Evolutionary conservation across 2,797 vertebrate genomes (phyloP), one percentile per base, ranked within the genome.

Genomic region (Leptoclinus maculatus): DNA sequence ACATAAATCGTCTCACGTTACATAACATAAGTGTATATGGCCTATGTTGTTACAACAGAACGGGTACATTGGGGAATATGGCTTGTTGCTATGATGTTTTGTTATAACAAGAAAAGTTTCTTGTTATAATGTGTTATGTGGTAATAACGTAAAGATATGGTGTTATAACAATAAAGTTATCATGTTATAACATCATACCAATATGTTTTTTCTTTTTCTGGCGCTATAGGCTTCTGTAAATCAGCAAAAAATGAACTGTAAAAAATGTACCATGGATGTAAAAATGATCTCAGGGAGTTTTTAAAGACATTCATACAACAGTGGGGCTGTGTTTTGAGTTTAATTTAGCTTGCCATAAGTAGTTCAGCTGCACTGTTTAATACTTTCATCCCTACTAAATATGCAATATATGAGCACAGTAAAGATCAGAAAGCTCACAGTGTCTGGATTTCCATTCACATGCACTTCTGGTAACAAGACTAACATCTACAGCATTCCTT

Each of bases 331-430:
- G 41, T 76, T 67, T 81, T 71, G 23, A 66, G 69, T 82, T 77
- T 78, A 66, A 71, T 82, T 86, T 76, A 69, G 58, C 71, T 64
- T 27, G 53, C 39, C 77, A 78, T 74, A 78, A 87, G 86, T 73
- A 84, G 79, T 83, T 88, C 43, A 85, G 82, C 81, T 80, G 34
- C 34, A 58, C 58, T 70, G 77, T 82, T 90, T 73, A 87, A 85
- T 85, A 82, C 85, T 79, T 83, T 81, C 68, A 89, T 86, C 86
- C 77, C 45, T 36, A 43, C 65, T 82, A 79, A 90, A 87, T 71
- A 79, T 81, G 62, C 76, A 79, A 43, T 58, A 51, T 39, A 49
- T 41, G 71, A 67, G 78, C 74, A 54, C 79, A 76, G 41, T 79
- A 60, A 63, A 56, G 62, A 68, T 78, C 59, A 38, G 23, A 56